Conservation (phyloP, 2,888 invertebrate genomes). For the Macaria notata region DNA sequence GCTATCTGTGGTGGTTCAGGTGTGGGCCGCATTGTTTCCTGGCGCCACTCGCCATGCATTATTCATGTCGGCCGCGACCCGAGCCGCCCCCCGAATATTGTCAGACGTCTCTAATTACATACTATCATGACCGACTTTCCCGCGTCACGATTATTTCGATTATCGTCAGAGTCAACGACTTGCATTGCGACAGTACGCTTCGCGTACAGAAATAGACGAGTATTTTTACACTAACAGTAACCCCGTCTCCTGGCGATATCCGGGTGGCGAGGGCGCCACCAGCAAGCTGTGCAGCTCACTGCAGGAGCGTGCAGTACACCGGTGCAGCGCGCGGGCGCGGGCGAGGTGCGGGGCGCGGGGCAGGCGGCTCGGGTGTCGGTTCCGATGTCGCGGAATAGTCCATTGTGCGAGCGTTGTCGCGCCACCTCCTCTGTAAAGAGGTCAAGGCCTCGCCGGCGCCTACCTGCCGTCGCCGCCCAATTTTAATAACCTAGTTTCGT, state of each 20-base stretch:
- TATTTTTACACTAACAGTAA: slow-evolving; percentile 34
- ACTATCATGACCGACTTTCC: slow-evolving; percentile 69
- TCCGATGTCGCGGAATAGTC: slow-evolving; percentile 70
- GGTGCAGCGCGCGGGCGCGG: slow-evolving; percentile 3
- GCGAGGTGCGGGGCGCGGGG: slow-evolving; percentile 29
- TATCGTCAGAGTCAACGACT: slow-evolving; percentile 58
- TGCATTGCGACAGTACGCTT: slow-evolving; percentile 44
- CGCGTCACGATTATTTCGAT: slow-evolving; percentile 60
- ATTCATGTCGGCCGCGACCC: slow-evolving; percentile 69
- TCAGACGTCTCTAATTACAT: slow-evolving; percentile 71
- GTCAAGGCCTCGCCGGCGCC: slow-evolving; percentile 74
- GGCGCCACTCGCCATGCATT: slow-evolving; percentile 66
- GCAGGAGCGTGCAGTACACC: not conserved
- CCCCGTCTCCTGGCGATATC: slow-evolving; percentile 28
- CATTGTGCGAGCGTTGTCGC: slow-evolving; percentile 57
- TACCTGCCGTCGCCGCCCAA: slow-evolving; percentile 57
- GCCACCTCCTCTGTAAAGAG: slow-evolving; percentile 55
- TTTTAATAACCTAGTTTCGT: slow-evolving; percentile 42
- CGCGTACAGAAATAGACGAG: slow-evolving; percentile 37
- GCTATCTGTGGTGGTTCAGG: slow-evolving; percentile 40
- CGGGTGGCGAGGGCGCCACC: slow-evolving; percentile 21
- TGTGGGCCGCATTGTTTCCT: slow-evolving; percentile 58
- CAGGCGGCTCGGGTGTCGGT: slow-evolving; percentile 48
- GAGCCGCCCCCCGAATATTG: slow-evolving; percentile 72
- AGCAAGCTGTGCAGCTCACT: slow-evolving; percentile 2